Conservation (phyloP, 2,113 vertebrate genomes). For the Brachypodius melanocephalos region DNA sequence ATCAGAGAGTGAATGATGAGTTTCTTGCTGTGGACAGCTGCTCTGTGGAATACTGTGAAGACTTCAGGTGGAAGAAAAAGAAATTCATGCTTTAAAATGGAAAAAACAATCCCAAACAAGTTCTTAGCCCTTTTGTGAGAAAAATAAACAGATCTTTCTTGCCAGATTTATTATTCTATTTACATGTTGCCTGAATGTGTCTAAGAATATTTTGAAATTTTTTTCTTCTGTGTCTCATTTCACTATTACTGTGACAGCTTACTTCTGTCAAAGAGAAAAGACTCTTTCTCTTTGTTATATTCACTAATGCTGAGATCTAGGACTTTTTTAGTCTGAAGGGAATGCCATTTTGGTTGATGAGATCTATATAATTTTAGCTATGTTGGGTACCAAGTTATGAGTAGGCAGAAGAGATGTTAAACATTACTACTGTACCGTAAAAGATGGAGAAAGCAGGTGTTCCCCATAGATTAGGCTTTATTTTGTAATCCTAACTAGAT, state of each 20-base stretch:
- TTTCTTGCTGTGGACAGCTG: conserved; percentile 33
- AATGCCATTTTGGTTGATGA: not conserved
- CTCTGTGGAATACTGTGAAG: conserved; percentile 15
- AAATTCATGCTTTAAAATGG: conserved; percentile 26
- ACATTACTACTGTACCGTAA: not conserved
- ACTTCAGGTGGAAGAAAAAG: conserved; percentile 39
- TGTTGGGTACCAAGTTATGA: not conserved
- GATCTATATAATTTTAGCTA: not conserved
- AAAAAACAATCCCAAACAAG: not conserved
- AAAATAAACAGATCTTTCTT: conserved; percentile 44
- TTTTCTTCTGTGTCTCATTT: conserved; percentile 25
- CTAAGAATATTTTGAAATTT: not conserved
- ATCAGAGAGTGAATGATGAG: conserved; percentile 63
- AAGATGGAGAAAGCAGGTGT: not conserved
- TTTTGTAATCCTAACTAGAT: not conserved
- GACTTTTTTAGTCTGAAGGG: not conserved
- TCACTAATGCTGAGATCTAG: not conserved
- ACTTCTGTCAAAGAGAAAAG: conserved; percentile 16
- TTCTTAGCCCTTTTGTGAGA: not conserved
- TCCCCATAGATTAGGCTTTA: not conserved
- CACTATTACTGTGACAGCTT: conserved; percentile 19
- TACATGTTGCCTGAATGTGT: conserved; percentile 19
- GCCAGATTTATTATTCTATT: conserved; percentile 49
- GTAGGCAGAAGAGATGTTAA: not conserved
- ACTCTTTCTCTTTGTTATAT: not conserved